Percentiles rank a stretch among this genome's conserved stretches.
These are phyloP conservation scores for Adelphocoris suturalis DNA, from an alignment of 2,888 invertebrate genomes.

Conservation along the genomic window DNA sequence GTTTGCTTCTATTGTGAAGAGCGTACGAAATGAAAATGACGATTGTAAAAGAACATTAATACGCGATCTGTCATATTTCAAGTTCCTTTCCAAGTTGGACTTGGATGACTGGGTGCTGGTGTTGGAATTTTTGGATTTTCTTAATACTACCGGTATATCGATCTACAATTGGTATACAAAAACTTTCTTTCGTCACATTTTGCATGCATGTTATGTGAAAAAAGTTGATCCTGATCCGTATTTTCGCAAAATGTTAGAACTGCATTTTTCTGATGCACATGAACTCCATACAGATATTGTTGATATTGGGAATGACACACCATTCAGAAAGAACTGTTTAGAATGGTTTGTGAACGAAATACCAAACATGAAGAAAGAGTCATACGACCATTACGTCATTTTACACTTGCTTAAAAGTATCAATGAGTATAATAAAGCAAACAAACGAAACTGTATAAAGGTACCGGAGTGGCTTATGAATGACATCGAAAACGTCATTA, in stretches of 20 bases:
- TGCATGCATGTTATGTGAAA: neutral
- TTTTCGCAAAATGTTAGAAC: neutral
- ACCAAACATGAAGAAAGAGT: constrained; percentile 16
- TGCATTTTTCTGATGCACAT: neutral
- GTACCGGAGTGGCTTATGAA: constrained; percentile 70
- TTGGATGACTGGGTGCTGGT: constrained; percentile 67
- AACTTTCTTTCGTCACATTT: neutral
- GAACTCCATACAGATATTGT: neutral
- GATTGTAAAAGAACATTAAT: no score
- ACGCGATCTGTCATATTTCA: no score
- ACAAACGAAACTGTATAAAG: constrained; percentile 8
- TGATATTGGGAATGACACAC: neutral
- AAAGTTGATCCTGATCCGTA: neutral
- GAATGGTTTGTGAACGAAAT: constrained; percentile 66
- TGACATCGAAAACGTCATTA: neutral
- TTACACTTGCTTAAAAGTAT: constrained; percentile 41
- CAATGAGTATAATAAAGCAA: constrained; percentile 19
- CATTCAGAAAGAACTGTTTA: constrained; percentile 64
- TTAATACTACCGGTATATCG: neutral
- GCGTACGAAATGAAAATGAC: constrained; percentile 68
- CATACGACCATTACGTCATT: neutral
- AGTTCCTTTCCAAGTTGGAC: constrained; percentile 6
- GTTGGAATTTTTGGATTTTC: constrained; percentile 67
- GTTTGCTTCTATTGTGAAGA: constrained; percentile 54
- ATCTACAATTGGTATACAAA: neutral